These are phyloP conservation scores for Cryptosula pallasiana DNA, from an alignment of 2,888 invertebrate species.

Conservation along the genomic window DNA sequence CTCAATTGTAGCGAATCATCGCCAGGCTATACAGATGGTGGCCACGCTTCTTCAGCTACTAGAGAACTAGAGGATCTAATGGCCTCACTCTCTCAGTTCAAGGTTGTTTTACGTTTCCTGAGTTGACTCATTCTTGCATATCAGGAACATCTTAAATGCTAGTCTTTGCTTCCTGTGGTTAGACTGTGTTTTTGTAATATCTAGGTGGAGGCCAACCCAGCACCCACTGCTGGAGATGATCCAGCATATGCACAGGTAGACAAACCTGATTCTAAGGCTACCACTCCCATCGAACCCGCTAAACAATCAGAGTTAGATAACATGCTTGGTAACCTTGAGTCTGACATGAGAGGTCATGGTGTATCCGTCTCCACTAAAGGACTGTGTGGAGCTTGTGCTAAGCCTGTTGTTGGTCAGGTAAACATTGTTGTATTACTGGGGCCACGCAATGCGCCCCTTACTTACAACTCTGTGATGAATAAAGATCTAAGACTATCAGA, in stretches of 20 bases:
- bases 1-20: too few species aligned
- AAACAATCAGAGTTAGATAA: constrained; percentile 60
- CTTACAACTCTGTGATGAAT: too few species aligned
- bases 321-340: constrained; percentile 83
- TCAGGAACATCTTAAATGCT: too few species aligned
- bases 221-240: neutral
- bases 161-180: neutral
- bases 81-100: constrained; percentile 90
- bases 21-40: neutral
- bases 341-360: constrained; percentile 97
- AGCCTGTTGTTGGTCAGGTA: constrained; percentile 95
- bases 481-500: too few species aligned
- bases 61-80: constrained; percentile 91
- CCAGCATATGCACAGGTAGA: constrained; percentile 26
- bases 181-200: neutral
- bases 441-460: too few species aligned
- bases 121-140: neutral
- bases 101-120: constrained; percentile 60
- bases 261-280: constrained; percentile 24
- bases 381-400: constrained; percentile 97
- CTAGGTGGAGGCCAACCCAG: neutral
- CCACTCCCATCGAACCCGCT: constrained; percentile 27
- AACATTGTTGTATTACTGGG: too few species aligned
- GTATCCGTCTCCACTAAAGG: constrained; percentile 98
- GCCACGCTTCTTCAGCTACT: constrained; percentile 76